phyloP scores from a whole-genome alignment of 2,113 vertebrate species.

The Nesoenas mayeri region DNA sequence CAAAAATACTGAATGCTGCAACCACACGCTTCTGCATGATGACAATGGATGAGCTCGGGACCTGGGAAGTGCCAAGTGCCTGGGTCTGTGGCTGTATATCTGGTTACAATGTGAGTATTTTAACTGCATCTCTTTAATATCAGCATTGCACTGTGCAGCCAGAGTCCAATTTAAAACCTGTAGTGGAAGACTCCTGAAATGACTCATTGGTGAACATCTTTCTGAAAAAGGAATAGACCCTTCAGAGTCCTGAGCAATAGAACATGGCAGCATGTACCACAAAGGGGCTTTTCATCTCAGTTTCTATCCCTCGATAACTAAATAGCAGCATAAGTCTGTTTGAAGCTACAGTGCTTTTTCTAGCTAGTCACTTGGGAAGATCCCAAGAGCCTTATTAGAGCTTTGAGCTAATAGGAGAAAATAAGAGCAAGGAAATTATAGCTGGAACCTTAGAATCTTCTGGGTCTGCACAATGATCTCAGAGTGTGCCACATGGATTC shows the following conservation, averaged over 20 bases:
- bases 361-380: neutral
- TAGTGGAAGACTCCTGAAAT: neutral
- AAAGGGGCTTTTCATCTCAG: constrained; percentile 26
- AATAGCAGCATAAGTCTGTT: neutral
- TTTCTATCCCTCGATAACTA: neutral
- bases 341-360: constrained; percentile 21
- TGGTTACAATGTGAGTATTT: neutral
- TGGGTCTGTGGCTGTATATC: neutral
- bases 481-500: neutral
- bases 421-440: constrained; percentile 34
- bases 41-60: neutral
- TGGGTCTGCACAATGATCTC: constrained; percentile 15
- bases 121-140: neutral
- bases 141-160: neutral
- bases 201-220: neutral
- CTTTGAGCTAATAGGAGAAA: constrained; percentile 24
- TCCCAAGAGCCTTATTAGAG: constrained; percentile 21
- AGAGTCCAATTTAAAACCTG: neutral
- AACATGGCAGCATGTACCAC: neutral
- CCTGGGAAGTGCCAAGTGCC: neutral
- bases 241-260: neutral
- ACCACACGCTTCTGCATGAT: neutral
- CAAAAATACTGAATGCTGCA: neutral
- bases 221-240: neutral
- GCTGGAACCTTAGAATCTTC: constrained; percentile 25